Conservation (phyloP, 2,797 vertebrate genomes). For the Scolopax bukidnonensis region DNA sequence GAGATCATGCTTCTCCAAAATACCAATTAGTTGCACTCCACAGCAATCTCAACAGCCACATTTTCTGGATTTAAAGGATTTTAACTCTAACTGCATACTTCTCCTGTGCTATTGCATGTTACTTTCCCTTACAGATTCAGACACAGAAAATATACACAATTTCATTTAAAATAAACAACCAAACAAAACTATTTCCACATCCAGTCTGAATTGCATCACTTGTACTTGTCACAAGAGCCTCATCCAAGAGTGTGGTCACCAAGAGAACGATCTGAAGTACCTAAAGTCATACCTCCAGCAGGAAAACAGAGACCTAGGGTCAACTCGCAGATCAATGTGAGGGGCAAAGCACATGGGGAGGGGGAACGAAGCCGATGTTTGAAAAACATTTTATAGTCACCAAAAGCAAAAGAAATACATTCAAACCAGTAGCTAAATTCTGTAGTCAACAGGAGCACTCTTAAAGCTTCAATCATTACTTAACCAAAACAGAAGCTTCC, state of each 20-base stretch:
- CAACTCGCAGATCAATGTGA: neutral
- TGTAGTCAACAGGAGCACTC: neutral
- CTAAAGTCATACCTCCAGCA: neutral
- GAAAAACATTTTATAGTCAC: neutral
- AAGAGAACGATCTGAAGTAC: neutral
- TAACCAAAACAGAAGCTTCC: neutral
- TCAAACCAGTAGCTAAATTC: neutral
- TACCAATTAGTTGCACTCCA: neutral
- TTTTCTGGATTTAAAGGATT: neutral
- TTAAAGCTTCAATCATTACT: neutral
- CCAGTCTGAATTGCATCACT: neutral
- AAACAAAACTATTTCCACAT: neutral
- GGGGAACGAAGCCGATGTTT: neutral
- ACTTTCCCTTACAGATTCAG: neutral
- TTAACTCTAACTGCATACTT: neutral
- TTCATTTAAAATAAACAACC: neutral
- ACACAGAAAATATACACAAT: neutral
- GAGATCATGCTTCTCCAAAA: neutral
- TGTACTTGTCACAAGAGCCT: neutral
- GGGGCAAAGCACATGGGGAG: fast-evolving
- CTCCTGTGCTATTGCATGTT: neutral
- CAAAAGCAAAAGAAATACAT: neutral
- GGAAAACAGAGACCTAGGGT: neutral
- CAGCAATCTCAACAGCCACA: neutral
- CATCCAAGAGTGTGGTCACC: fast-evolving